These are phyloP conservation scores for Hydropotes inermis DNA, from an alignment of 2,113 vertebrate genomes.

Conservation along the genomic window DNA sequence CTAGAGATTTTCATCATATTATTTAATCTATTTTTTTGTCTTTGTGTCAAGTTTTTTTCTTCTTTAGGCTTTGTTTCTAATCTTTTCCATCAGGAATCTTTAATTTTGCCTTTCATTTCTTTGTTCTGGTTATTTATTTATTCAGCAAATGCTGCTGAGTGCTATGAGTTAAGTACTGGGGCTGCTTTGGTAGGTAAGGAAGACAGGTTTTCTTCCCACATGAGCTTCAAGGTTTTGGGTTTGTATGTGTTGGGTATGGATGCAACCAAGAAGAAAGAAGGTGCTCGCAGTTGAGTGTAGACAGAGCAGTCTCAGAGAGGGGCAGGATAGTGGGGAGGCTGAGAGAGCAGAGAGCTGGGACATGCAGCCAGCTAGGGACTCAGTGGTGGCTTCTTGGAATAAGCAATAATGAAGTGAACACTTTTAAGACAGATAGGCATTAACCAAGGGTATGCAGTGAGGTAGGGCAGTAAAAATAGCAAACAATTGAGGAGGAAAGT, in stretches of 20 bases:
- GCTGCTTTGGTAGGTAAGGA: background rate
- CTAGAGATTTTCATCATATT: background rate
- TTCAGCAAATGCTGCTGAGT: background rate
- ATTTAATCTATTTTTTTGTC: background rate
- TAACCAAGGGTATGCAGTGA: background rate
- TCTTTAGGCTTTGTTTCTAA: background rate
- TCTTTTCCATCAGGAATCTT: background rate
- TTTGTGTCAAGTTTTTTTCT: background rate
- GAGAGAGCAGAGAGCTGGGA: background rate
- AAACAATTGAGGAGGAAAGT: background rate
- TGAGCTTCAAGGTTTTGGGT: background rate
- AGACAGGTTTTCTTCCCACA: background rate
- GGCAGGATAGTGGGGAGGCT: rapidly evolving
- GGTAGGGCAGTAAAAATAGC: background rate
- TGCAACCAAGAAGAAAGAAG: background rate
- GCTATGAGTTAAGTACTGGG: background rate
- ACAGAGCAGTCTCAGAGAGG: background rate
- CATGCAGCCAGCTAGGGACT: background rate
- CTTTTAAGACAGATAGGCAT: background rate
- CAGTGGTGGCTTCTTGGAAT: background rate
- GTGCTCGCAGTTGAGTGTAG: background rate
- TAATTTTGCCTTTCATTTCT: background rate
- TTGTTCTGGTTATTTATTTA: background rate
- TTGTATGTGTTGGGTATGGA: background rate
- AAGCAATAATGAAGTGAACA: background rate